These are phyloP conservation scores for Tenebrio molitor DNA, from an alignment of 1,140 invertebrate species.

Conservation along the genomic window DNA sequence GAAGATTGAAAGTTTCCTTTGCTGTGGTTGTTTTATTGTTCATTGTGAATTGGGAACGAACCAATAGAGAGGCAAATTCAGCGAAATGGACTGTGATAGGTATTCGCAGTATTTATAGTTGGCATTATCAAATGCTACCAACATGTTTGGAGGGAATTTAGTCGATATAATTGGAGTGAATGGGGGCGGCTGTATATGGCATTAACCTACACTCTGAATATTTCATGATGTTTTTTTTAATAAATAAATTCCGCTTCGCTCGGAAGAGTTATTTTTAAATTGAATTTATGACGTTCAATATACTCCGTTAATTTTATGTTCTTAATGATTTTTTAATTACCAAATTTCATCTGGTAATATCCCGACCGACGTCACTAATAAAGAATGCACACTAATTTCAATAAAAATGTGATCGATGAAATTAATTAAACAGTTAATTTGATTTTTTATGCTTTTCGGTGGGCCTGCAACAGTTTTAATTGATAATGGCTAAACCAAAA, in stretches of 20 bases:
- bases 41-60: conserved; percentile 8
- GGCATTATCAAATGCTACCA: conserved; percentile 32
- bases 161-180: conserved; percentile 19
- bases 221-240: conserved; percentile 14
- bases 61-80: conserved; percentile 18
- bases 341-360: conserved; percentile 7
- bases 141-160: conserved; percentile 19
- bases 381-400: not conserved
- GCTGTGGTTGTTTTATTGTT: conserved; percentile 12
- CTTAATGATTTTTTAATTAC: conserved; percentile 25
- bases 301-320: not conserved
- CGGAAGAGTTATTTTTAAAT: conserved; percentile 21
- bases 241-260: conserved; percentile 19
- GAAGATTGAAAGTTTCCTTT: not conserved
- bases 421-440: conserved; percentile 5
- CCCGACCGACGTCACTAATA: conserved; percentile 9
- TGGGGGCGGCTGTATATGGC: conserved; percentile 8
- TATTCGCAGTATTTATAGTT: conserved; percentile 31
- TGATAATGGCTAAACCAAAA: no score
- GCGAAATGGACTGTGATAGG: conserved; percentile 20
- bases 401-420: not conserved
- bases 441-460: no score
- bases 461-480: no score
- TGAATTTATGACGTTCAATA: conserved; percentile 4
- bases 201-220: conserved; percentile 18